These are phyloP conservation scores for Oryzias javanicus DNA, from an alignment of 2,113 vertebrate genomes.

Conservation along the genomic window DNA sequence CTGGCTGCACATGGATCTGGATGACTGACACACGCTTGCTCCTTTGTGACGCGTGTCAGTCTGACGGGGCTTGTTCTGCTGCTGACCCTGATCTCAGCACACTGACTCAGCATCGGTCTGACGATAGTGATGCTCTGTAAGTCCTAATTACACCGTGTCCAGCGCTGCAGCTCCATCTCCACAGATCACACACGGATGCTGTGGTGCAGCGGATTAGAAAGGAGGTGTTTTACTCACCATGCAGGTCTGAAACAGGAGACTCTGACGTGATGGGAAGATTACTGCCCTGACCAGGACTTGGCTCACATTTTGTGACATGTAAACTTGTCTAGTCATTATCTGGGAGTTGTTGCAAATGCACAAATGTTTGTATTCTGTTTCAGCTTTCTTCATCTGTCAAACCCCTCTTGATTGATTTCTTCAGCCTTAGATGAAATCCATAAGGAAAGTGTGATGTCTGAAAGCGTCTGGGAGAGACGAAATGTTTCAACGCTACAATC, in stretches of 20 bases:
- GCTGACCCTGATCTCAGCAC: conserved; percentile 43
- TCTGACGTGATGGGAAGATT: conserved; percentile 25
- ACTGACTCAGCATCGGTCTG: conserved; percentile 34
- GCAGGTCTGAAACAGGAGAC: not conserved
- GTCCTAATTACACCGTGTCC: conserved; percentile 2
- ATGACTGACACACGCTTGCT: fast-evolving
- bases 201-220: conserved; percentile 30
- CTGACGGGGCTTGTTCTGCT: conserved; percentile 4
- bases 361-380: too few species aligned
- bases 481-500: too few species aligned
- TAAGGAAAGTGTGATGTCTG: too few species aligned
- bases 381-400: too few species aligned
- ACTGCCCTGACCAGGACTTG: conserved; percentile 4
- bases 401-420: too few species aligned
- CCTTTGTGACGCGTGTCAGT: conserved; percentile 1
- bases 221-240: conserved; percentile 11
- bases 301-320: conserved; percentile 7
- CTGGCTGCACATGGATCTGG: not conserved
- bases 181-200: conserved; percentile 22
- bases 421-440: too few species aligned
- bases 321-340: not conserved
- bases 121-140: not conserved
- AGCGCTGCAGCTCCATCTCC: conserved; percentile 4
- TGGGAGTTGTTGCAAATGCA: too few species aligned
- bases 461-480: too few species aligned